A percentile compares a stretch with the other conserved stretches of the same genome.
Evolutionary conservation across 2,888 invertebrate genomes (phyloP).

Genomic region (Xestobium rufovillosum): DNA sequence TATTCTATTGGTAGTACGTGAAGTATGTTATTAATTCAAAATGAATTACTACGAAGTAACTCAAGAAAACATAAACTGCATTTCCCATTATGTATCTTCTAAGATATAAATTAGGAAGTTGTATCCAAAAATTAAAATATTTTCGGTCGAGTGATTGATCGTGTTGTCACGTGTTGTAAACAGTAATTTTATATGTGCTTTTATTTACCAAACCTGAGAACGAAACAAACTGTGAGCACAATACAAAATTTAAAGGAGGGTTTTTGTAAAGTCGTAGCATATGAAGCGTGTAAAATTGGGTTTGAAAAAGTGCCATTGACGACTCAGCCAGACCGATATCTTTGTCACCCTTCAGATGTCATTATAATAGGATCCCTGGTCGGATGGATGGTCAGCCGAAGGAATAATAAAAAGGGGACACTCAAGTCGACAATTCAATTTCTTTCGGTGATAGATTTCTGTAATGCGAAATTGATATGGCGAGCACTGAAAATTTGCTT

Average conservation of each 20-base stretch:
- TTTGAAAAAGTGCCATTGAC: constrained; percentile 39
- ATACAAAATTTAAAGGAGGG: constrained; percentile 34
- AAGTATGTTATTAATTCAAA: no score
- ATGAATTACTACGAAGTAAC: no score
- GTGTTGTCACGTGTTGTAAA: no score
- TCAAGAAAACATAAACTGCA: no score
- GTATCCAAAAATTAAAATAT: no score
- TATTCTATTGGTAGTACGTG: no score
- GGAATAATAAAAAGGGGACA: constrained; percentile 39
- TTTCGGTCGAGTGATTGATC: no score
- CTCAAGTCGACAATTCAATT: constrained; percentile 42
- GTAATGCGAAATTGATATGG: constrained; percentile 43
- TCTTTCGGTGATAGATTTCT: constrained; percentile 41
- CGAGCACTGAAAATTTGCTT: constrained; percentile 33
- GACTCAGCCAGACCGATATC: constrained; percentile 38
- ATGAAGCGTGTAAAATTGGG: constrained; percentile 42
- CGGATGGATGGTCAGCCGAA: constrained; percentile 38
- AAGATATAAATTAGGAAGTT: no score
- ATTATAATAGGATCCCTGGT: constrained; percentile 35
- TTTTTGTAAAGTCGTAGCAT: constrained; percentile 29
- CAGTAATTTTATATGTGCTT: no score
- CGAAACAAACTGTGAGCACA: no score
- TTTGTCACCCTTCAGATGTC: constrained; percentile 40
- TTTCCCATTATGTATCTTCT: no score
- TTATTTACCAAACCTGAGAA: no score